Percentiles rank a stretch among this genome's conserved stretches.
These are phyloP conservation scores for Sciurus niger DNA, from an alignment of 2,113 vertebrate genomes.

Conservation along the genomic window DNA sequence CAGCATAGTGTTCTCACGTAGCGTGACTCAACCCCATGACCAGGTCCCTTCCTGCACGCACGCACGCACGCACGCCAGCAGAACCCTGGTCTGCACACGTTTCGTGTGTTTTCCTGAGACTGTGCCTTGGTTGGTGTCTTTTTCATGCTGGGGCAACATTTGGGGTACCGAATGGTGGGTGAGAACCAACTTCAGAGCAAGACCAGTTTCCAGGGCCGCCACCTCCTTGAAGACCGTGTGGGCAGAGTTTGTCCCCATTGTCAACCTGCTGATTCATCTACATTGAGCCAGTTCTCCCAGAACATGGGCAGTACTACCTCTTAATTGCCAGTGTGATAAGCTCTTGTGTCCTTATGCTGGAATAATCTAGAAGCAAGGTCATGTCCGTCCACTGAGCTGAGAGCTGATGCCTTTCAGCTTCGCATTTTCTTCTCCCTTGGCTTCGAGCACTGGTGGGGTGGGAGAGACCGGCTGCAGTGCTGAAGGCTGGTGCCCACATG, in stretches of 20 bases:
- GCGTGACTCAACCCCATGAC: background rate
- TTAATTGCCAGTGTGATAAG: background rate
- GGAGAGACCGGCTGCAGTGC: too few species aligned
- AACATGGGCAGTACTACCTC: background rate
- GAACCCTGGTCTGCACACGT: too few species aligned
- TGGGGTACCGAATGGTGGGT: rapidly evolving
- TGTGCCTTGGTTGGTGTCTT: too few species aligned
- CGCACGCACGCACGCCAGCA: rapidly evolving
- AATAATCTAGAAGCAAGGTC: background rate
- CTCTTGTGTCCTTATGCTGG: background rate
- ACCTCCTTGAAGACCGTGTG: background rate
- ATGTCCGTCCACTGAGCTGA: background rate
- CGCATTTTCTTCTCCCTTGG: background rate
- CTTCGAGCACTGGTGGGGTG: background rate
- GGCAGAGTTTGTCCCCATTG: background rate
- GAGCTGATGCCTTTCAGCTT: background rate
- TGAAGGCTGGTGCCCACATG: background rate
- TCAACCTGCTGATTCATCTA: background rate
- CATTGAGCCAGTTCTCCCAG: background rate
- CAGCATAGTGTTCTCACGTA: too few species aligned
- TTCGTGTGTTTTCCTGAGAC: background rate
- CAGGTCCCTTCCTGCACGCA: background rate
- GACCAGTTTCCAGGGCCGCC: too few species aligned
- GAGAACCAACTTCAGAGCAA: rapidly evolving
- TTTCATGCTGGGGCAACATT: background rate